A percentile compares a stretch with the other conserved stretches of the same genome.
Evolutionary conservation across 2,797 vertebrate genomes (phyloP).

Genomic region (Coilia nasus): DNA sequence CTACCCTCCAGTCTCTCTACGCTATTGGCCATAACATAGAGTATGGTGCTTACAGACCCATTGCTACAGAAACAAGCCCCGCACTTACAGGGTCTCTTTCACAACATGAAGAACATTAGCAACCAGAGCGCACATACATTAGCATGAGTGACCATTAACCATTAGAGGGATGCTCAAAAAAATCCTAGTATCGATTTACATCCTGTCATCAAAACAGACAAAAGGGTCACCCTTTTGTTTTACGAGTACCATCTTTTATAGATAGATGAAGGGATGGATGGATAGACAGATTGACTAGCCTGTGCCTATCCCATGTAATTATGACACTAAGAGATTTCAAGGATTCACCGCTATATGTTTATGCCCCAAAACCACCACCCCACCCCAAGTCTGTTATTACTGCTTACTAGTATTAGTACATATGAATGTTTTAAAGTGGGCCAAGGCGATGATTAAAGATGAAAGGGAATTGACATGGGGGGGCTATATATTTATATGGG

Average conservation of each 20-base stretch:
- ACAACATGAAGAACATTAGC: slow-evolving; percentile 42
- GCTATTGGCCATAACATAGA: background rate
- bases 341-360: background rate
- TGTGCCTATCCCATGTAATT: background rate
- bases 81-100: slow-evolving; percentile 43
- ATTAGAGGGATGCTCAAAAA: slow-evolving; percentile 27
- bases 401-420: slow-evolving; percentile 15
- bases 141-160: slow-evolving; percentile 34
- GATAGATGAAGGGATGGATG: background rate
- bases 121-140: slow-evolving; percentile 31
- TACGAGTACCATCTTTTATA: background rate
- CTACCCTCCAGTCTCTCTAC: background rate
- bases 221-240: slow-evolving; percentile 21
- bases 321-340: background rate
- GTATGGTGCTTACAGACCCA: slow-evolving; percentile 38
- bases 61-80: slow-evolving; percentile 56
- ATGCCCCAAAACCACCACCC: slow-evolving; percentile 17
- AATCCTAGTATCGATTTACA: slow-evolving; percentile 41
- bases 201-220: slow-evolving; percentile 36
- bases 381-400: background rate
- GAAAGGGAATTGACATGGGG: slow-evolving; percentile 71
- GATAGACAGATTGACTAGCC: background rate
- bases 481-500: slow-evolving; percentile 63
- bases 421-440: slow-evolving; percentile 49
- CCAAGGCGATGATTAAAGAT: slow-evolving; percentile 70